A percentile compares a stretch with the other conserved stretches of the same genome.
phyloP scores from a whole-genome alignment of 2,113 vertebrate species.

The Prionailurus viverrinus region DNA sequence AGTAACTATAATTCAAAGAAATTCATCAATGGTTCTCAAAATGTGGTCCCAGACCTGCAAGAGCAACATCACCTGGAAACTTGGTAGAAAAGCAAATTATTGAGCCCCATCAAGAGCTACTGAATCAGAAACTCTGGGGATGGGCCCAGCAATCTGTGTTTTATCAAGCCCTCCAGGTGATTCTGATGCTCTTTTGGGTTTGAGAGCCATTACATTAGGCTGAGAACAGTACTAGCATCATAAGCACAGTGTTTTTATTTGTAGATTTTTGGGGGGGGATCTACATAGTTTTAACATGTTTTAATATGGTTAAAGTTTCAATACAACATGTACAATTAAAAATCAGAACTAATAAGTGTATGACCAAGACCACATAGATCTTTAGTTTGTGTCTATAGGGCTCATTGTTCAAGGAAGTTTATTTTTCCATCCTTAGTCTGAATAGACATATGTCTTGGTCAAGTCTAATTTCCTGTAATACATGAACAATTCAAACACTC shows the following conservation, averaged over 20 bases:
- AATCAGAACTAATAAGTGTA: slow-evolving; percentile 37
- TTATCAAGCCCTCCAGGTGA: not conserved
- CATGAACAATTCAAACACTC: slow-evolving; percentile 63
- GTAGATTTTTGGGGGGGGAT: not conserved
- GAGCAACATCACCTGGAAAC: not conserved
- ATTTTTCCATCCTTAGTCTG: slow-evolving; percentile 42
- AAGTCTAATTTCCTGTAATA: slow-evolving; percentile 66
- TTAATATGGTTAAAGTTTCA: slow-evolving; percentile 37
- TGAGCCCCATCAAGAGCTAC: not conserved
- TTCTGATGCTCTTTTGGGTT: not conserved
- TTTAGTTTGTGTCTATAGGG: slow-evolving; percentile 47
- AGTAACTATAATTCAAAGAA: not conserved
- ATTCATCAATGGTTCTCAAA: not conserved
- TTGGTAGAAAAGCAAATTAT: not conserved
- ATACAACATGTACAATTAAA: slow-evolving; percentile 40
- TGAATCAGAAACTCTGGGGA: not conserved
- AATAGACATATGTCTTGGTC: slow-evolving; percentile 57
- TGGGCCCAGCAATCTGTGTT: not conserved
- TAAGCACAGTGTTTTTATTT: not conserved
- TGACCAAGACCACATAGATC: not conserved
- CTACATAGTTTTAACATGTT: not conserved
- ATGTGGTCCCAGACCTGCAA: not conserved
- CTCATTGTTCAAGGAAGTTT: slow-evolving; percentile 53
- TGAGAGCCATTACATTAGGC: not conserved
- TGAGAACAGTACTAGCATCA: slow-evolving; percentile 35